Conservation (phyloP, 2,113 vertebrate species). For the Brachirus orientalis region DNA sequence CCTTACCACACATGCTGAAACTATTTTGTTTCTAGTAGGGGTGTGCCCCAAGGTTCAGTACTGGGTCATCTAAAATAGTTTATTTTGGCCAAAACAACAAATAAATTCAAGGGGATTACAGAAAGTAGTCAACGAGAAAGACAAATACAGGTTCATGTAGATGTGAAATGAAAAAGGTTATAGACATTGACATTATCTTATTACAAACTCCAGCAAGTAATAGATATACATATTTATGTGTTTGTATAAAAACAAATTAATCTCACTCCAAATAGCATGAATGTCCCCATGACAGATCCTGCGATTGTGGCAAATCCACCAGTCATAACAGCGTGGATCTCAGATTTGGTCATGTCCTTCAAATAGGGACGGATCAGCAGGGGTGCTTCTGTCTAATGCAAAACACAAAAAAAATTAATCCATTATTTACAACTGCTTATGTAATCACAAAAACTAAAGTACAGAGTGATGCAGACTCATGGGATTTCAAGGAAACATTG, state of each 20-base stretch:
- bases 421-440: neutral
- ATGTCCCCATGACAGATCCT: slow-evolving; percentile 94
- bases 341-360: slow-evolving; percentile 90
- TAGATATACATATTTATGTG: too few species aligned
- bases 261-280: slow-evolving; percentile 93
- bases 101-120: neutral
- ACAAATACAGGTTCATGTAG: too few species aligned
- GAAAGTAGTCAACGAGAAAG: neutral
- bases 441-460: neutral
- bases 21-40: neutral
- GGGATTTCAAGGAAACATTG: neutral
- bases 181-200: too few species aligned
- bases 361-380: slow-evolving; percentile 93
- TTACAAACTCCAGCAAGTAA: too few species aligned
- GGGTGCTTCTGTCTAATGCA: slow-evolving; percentile 87
- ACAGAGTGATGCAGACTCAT: too few species aligned
- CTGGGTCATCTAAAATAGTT: neutral
- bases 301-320: slow-evolving; percentile 96
- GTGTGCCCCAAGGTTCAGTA: neutral
- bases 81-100: neutral
- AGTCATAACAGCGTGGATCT: slow-evolving; percentile 93
- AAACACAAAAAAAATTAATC: slow-evolving; percentile 7
- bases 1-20: too few species aligned
- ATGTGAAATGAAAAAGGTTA: too few species aligned
- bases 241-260: neutral